Conservation (phyloP, 1,140 invertebrate genomes). For the Himalopsyche phryganea region DNA sequence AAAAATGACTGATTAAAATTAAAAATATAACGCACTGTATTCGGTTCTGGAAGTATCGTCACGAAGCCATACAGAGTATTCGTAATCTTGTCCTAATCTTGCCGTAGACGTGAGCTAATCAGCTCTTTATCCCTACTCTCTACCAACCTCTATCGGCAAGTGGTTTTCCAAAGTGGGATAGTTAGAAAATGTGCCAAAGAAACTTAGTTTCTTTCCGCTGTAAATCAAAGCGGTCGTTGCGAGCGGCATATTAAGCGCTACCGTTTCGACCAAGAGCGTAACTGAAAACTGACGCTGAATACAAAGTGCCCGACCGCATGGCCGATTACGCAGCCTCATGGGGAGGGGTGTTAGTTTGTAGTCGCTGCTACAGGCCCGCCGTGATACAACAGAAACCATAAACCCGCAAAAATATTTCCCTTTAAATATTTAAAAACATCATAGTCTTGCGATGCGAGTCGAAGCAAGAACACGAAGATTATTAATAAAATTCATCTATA, state of each 20-base stretch:
- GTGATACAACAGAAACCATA: too few relatives aligned
- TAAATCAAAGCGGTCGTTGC: constrained; percentile 28
- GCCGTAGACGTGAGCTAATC: constrained; percentile 33
- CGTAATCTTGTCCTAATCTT: constrained; percentile 30
- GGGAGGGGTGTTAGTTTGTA: neutral
- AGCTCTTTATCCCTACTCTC: constrained; percentile 7
- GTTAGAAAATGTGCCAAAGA: constrained; percentile 11
- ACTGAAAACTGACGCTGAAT: constrained; percentile 14
- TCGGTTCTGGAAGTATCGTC: too few relatives aligned
- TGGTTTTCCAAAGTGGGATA: neutral
- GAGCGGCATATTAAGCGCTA: constrained; percentile 24
- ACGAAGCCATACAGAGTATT: too few relatives aligned
- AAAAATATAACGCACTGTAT: too few relatives aligned
- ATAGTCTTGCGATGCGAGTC: too few relatives aligned
- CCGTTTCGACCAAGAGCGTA: neutral
- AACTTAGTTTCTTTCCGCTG: constrained; percentile 29
- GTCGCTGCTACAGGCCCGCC: too few relatives aligned
- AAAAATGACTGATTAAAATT: too few relatives aligned
- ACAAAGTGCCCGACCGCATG: neutral
- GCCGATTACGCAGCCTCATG: neutral
- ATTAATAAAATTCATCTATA: too few relatives aligned
- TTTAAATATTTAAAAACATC: too few relatives aligned
- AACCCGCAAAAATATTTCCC: too few relatives aligned
- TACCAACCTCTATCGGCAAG: neutral
- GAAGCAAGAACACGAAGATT: too few relatives aligned